Base-by-base conservation (phyloP, 1,140 invertebrate genomes). In the Drosophila virilis region DNA sequence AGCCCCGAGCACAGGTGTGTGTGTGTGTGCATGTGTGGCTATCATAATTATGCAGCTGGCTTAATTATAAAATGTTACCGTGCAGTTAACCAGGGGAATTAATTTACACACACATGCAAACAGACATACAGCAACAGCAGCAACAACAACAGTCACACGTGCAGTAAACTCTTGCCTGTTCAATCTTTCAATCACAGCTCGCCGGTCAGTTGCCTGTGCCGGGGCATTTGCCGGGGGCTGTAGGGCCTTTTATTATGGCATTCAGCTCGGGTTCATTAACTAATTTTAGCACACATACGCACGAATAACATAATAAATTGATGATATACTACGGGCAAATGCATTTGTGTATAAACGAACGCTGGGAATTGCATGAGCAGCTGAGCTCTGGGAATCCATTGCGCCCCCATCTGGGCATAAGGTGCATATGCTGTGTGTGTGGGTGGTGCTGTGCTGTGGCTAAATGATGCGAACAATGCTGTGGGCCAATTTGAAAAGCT, bases 51-150 rank as follows among this genome's bases (percentile, higher is more conserved):
- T 88, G 79, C 83, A 88, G 79, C 83, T 88, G 83, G 83, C 83
- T 88, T 88, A 89, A 88, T 88, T 88, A 88, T 88, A 88, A 88
- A 88, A 88, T 81, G 84, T 88, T 88, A 83, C 84, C 70, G 71
- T 79, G 84, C 77, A 83, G 79, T 88, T 89, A 89, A 89, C 84
- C 84, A 82, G 79, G 83, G 84, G 80, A 88, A 89, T 88, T 88
- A 88, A 88, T 88, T 86, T 88, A 82, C 59, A 51, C 59, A 52
- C 40, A 48, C 54, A 54, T 28, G 52, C 28, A 45, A 13, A 50
- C n/a, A 57, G 17, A 50, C n/a, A 52, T 42, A 64, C 28, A n/a
- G 2, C 8, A 8, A 10, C 3, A 37, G 2, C 9, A 42, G 33
- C 37, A 84, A 50, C 59, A 70, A 60, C 72, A 83, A 71, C 70